Conservation (phyloP, 2,797 vertebrate species). For the Phataginus tetradactyla region DNA sequence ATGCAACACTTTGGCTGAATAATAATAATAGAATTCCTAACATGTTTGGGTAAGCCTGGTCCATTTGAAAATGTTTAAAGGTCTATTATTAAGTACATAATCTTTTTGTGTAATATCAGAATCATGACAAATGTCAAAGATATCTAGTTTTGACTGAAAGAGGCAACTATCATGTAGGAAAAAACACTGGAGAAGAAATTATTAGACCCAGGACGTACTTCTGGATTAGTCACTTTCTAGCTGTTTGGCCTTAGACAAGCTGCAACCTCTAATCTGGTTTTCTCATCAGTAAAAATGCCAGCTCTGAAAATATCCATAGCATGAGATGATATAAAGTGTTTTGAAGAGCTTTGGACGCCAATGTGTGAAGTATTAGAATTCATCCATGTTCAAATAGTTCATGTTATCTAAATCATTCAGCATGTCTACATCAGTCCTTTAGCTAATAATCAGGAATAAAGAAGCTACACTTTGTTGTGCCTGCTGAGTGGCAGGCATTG, state of each 20-base stretch:
- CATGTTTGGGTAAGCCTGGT: background rate
- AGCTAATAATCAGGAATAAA: slow-evolving; percentile 3
- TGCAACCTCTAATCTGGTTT: background rate
- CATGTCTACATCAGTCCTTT: background rate
- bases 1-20: background rate
- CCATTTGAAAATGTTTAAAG: background rate
- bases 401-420: background rate
- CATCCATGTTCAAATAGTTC: background rate
- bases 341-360: background rate
- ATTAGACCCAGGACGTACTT: background rate
- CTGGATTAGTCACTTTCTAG: background rate
- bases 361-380: background rate
- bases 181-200: background rate
- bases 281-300: slow-evolving; percentile 9
- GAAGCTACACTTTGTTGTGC: background rate
- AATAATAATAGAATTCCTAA: background rate
- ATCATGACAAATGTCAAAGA: background rate
- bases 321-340: background rate
- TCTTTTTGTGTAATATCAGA: slow-evolving; percentile 1
- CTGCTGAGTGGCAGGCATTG: background rate
- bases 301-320: slow-evolving; percentile 22
- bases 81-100: background rate
- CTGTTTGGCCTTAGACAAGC: background rate
- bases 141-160: background rate
- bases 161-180: background rate